Evolutionary conservation across 2,888 invertebrate species (phyloP).

Genomic region (Acanthacorydalis orientalis): DNA sequence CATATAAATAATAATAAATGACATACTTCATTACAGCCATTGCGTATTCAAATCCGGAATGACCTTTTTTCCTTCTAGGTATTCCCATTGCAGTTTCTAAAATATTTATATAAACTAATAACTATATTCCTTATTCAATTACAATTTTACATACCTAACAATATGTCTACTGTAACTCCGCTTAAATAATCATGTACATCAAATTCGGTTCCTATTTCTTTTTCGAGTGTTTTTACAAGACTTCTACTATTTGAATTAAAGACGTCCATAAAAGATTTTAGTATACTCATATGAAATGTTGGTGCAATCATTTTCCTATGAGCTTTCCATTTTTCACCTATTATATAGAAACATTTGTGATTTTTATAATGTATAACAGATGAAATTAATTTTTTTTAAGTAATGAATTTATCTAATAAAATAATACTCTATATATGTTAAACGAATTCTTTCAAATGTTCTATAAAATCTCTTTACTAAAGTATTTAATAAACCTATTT

Average conservation of each 20-base stretch:
- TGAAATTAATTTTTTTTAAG: too few relatives aligned
- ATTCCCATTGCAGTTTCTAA: constrained; percentile 39
- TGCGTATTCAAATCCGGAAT: constrained; percentile 33
- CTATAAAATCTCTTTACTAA: constrained; percentile 3
- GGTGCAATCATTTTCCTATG: constrained; percentile 35
- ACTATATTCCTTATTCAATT: neutral
- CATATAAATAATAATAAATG: neutral
- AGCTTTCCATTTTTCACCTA: constrained; percentile 30
- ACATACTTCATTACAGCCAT: constrained; percentile 38
- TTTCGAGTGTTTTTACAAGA: constrained; percentile 22
- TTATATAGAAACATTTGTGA: too few relatives aligned
- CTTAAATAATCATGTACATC: constrained; percentile 34
- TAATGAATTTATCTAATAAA: too few relatives aligned
- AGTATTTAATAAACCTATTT: neutral
- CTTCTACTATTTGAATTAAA: constrained; percentile 30
- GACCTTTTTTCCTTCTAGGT: constrained; percentile 25
- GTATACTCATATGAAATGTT: constrained; percentile 30
- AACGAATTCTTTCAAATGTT: too few relatives aligned
- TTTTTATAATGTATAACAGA: too few relatives aligned
- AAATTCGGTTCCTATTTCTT: constrained; percentile 26
- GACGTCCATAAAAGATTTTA: constrained; percentile 33
- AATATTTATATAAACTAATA: constrained; percentile 6
- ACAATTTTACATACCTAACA: constrained; percentile 19
- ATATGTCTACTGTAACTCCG: constrained; percentile 30
- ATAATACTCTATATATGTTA: too few relatives aligned